Percentiles rank a stretch among this genome's conserved stretches.
These are phyloP conservation scores for Cantharis rustica DNA, from an alignment of 2,888 invertebrate species.

Conservation along the genomic window DNA sequence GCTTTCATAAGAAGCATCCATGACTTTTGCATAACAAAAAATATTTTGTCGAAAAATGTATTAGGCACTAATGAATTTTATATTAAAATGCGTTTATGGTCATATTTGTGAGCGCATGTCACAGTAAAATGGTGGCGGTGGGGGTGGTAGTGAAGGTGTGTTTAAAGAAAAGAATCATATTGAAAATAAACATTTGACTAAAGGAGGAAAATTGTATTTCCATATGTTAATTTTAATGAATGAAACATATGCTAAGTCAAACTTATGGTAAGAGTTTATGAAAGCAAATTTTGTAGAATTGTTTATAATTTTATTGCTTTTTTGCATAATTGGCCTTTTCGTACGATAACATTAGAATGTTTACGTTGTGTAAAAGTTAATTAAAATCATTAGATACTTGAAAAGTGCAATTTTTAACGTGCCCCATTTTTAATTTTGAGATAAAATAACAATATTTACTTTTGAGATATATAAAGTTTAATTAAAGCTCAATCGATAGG, in stretches of 20 bases:
- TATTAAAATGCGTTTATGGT: not conserved
- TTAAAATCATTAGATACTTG: not conserved
- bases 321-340: not conserved
- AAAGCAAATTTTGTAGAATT: not conserved
- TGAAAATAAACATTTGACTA: slow-evolving; percentile 14
- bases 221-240: slow-evolving; percentile 17
- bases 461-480: not conserved
- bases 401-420: not conserved
- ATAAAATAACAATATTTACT: not conserved
- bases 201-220: slow-evolving; percentile 10
- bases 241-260: not conserved
- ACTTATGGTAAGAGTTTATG: slow-evolving; percentile 11
- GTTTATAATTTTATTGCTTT: not conserved
- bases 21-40: not conserved
- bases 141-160: slow-evolving; percentile 7
- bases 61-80: not conserved
- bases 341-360: not conserved
- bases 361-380: not conserved
- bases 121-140: slow-evolving; percentile 14
- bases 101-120: slow-evolving; percentile 24
- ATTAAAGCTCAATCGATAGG: slow-evolving; percentile 7
- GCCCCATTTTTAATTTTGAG: not conserved
- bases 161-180: slow-evolving; percentile 9
- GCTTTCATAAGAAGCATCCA: not conserved
- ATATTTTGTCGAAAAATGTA: not conserved